Conservation (phyloP, 1,140 invertebrate genomes). For the Drosophila albomicans region DNA sequence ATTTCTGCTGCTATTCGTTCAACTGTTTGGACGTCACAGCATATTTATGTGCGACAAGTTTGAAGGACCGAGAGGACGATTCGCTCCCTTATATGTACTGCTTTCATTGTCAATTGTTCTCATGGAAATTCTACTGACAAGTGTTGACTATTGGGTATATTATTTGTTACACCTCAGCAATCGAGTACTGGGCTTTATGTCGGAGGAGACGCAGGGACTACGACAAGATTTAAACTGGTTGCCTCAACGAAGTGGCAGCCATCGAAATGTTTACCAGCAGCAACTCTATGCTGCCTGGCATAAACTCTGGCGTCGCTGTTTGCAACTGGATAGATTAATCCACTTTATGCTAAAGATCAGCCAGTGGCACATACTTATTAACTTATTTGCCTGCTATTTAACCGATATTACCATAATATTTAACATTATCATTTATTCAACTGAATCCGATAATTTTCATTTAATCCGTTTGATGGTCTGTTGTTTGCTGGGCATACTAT, state of each 20-base stretch:
- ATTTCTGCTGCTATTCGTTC: constrained; percentile 11
- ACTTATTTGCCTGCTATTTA: constrained; percentile 55
- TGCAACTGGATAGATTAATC: constrained; percentile 34
- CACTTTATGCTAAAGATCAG: constrained; percentile 30
- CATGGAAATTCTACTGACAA: constrained; percentile 45
- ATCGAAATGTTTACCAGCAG: constrained; percentile 32
- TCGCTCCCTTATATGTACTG: constrained; percentile 6
- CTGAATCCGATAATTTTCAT: constrained; percentile 9
- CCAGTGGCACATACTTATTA: constrained; percentile 52
- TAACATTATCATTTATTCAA: constrained; percentile 42
- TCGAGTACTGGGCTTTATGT: constrained; percentile 46
- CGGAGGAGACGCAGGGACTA: constrained; percentile 27
- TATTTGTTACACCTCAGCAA: constrained; percentile 43
- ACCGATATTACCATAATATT: constrained; percentile 48
- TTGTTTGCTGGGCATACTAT: neutral
- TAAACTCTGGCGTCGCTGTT: constrained; percentile 37
- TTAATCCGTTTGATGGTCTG: neutral
- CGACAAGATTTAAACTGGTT: constrained; percentile 33
- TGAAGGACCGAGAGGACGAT: neutral
- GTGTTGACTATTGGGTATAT: constrained; percentile 39
- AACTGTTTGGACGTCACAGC: constrained; percentile 35
- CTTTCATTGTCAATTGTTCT: constrained; percentile 16
- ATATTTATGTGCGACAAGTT: constrained; percentile 22
- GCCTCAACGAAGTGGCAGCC: constrained; percentile 17
- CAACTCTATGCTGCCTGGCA: constrained; percentile 55